These are phyloP conservation scores for Drosophila subpulchrella DNA, from an alignment of 1,140 invertebrate species.

Conservation along the genomic window DNA sequence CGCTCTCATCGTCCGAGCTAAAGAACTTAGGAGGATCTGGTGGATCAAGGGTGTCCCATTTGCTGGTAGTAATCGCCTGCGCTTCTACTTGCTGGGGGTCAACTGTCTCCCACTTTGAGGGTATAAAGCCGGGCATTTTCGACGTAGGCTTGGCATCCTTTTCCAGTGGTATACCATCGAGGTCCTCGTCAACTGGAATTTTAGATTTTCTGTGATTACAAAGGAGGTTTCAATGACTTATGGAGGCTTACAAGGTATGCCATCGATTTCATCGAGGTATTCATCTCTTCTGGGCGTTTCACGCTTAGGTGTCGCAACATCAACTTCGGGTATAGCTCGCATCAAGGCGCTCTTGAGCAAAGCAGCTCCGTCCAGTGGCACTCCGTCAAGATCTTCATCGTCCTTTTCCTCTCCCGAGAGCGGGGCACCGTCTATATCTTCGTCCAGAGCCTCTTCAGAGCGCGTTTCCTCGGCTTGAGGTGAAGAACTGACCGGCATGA, in stretches of 20 bases:
- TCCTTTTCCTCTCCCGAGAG: constrained; percentile 87
- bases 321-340: constrained; percentile 83
- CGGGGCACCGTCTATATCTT: constrained; percentile 89
- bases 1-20: constrained; percentile 72
- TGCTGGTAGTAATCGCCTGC: constrained; percentile 95
- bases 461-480: constrained; percentile 51
- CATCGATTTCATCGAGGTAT: constrained; percentile 90
- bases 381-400: constrained; percentile 91
- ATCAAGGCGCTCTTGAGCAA: constrained; percentile 90
- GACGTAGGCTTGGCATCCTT: constrained; percentile 65
- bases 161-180: constrained; percentile 93
- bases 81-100: constrained; percentile 92
- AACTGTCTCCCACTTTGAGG: constrained; percentile 98
- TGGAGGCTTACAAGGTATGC: constrained; percentile 88
- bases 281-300: constrained; percentile 69
- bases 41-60: constrained; percentile 90
- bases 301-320: constrained; percentile 44
- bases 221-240: fast-evolving
- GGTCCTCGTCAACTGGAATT: constrained; percentile 91
- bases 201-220: not conserved
- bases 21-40: constrained; percentile 81
- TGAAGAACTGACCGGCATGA: constrained; percentile 29
- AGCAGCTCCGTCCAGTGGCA: constrained; percentile 92
- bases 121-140: constrained; percentile 89
- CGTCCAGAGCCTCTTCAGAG: constrained; percentile 66